Percentiles rank a stretch among this genome's conserved stretches.
Evolutionary conservation across 2,113 vertebrate genomes (phyloP).

Genomic region (Chaenocephalus aceratus): DNA sequence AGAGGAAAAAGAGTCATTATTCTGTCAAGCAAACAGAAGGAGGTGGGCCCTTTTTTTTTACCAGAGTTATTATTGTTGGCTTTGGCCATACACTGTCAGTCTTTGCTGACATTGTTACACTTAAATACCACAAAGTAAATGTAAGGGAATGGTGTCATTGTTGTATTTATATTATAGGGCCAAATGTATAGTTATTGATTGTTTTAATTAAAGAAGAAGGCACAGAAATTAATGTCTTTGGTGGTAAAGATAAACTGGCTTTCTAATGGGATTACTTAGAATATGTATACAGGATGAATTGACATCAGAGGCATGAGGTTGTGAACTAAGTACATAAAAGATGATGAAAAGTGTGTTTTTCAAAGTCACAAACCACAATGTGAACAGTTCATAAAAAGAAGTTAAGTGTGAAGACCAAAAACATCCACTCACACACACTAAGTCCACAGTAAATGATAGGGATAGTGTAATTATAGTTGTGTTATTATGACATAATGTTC

Average conservation of each 20-base stretch:
- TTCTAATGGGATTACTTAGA: not conserved
- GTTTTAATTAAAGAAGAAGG: not conserved
- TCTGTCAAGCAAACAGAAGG: conserved; percentile 11
- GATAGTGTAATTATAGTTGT: conserved; percentile 71
- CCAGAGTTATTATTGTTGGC: conserved; percentile 25
- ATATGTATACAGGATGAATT: not conserved
- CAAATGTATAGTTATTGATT: not conserved
- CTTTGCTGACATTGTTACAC: not conserved
- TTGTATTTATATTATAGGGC: not conserved
- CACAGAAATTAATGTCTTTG: not conserved
- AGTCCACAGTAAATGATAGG: conserved; percentile 55
- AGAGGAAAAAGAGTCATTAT: conserved; percentile 25
- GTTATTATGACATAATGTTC: conserved; percentile 75
- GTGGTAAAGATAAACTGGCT: not conserved
- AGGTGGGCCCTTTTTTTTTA: conserved; percentile 27
- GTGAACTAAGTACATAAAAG: not conserved
- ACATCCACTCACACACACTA: conserved; percentile 31
- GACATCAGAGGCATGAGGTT: not conserved
- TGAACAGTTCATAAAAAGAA: conserved; percentile 23
- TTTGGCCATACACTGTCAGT: not conserved
- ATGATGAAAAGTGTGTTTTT: not conserved
- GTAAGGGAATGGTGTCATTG: not conserved
- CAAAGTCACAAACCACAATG: conserved; percentile 2
- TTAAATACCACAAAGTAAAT: too few species aligned
- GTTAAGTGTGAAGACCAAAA: conserved; percentile 25